phyloP scores from a whole-genome alignment of 2,888 invertebrate genomes.

The Oxyscelio sp. region DNA sequence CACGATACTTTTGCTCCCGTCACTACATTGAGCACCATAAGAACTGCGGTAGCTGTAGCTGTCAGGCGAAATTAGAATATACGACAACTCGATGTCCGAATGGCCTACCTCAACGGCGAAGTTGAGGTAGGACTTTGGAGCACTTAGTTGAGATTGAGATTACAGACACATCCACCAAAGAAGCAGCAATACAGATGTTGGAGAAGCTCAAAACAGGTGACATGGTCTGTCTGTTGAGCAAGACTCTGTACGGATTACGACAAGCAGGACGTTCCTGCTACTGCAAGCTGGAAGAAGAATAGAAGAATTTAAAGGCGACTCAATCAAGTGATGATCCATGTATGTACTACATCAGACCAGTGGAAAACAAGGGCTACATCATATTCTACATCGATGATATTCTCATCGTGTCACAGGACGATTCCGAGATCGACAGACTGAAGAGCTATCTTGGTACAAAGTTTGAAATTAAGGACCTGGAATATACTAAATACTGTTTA shows the following conservation, averaged over 20 bases:
- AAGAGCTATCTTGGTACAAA: constrained; percentile 41
- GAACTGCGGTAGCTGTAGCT: background rate
- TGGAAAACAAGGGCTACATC: constrained; percentile 62
- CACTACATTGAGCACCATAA: background rate
- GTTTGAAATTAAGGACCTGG: constrained; percentile 72
- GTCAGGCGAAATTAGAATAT: background rate
- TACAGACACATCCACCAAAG: background rate
- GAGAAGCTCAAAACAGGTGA: background rate
- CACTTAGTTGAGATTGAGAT: background rate
- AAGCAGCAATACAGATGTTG: background rate
- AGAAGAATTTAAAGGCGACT: constrained; percentile 18
- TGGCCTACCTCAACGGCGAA: constrained; percentile 12
- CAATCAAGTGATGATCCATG: constrained; percentile 53
- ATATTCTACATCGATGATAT: constrained; percentile 79
- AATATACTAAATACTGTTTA: constrained; percentile 71
- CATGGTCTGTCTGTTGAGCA: background rate
- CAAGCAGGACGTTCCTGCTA: constrained; percentile 56
- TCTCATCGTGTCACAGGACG: constrained; percentile 66
- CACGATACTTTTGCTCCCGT: constrained; percentile 33
- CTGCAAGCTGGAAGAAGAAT: constrained; percentile 10
- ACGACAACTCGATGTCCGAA: constrained; percentile 5
- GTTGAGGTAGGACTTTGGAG: background rate
- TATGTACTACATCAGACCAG: constrained; percentile 58
- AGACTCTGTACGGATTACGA: constrained; percentile 34
- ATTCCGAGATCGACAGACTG: constrained; percentile 39